Conservation (phyloP, 2,888 invertebrate genomes). For the Trileptium ribeirensis region DNA sequence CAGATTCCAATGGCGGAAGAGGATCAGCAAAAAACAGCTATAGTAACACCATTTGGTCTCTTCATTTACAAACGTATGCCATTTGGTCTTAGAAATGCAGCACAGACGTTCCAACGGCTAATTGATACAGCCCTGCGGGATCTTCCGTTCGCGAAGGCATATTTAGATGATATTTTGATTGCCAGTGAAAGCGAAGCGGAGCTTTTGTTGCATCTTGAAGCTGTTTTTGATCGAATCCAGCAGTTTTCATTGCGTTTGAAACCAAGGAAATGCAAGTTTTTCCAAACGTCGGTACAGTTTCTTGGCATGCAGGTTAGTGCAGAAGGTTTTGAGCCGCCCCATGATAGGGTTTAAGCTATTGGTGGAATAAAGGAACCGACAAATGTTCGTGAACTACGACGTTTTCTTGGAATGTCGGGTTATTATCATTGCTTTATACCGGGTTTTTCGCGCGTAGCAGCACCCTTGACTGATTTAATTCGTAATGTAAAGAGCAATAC, state of each 20-base stretch:
- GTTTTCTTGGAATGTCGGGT: conserved; percentile 8
- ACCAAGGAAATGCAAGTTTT: conserved; percentile 12
- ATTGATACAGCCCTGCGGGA: neutral
- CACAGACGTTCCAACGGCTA: neutral
- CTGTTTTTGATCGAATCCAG: neutral
- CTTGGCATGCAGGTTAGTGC: neutral
- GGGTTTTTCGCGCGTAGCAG: neutral
- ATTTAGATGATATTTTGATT: neutral
- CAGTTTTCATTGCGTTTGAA: neutral
- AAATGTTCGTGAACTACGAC: neutral
- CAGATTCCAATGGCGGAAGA: neutral
- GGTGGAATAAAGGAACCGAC: neutral
- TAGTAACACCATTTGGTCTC: neutral
- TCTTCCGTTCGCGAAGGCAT: neutral
- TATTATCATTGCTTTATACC: conserved; percentile 13
- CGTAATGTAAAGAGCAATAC: neutral
- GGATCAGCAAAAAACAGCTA: neutral
- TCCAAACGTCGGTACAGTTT: neutral
- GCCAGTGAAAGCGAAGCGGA: neutral
- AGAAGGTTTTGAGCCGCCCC: neutral
- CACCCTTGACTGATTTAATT: conserved; percentile 8
- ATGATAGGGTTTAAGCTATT: neutral
- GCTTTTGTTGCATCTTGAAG: neutral
- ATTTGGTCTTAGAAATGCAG: neutral
- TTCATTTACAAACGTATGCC: neutral